These are phyloP conservation scores for Buceros bicornis DNA, from an alignment of 2,797 vertebrate species.

Conservation along the genomic window DNA sequence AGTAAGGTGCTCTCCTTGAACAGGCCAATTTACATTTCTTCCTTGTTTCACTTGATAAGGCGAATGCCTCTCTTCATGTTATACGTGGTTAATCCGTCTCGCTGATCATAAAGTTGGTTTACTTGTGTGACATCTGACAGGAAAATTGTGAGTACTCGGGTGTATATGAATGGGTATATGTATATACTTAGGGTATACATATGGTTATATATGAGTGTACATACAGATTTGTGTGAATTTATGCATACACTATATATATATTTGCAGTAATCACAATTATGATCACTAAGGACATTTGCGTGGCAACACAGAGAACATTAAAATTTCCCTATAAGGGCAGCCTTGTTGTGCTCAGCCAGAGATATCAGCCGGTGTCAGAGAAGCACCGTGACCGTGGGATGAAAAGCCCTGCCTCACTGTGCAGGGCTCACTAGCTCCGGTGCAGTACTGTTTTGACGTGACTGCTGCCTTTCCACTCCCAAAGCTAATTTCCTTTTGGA, in stretches of 20 bases:
- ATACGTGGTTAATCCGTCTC: background rate
- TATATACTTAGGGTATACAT: background rate
- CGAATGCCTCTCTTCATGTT: background rate
- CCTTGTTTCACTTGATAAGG: background rate
- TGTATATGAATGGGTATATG: background rate
- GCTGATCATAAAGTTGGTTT: background rate
- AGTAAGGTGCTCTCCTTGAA: background rate
- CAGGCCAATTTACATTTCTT: background rate
- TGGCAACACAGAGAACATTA: background rate
- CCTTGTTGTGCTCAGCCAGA: background rate
- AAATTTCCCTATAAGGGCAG: background rate
- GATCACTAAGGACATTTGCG: background rate
- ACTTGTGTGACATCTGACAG: background rate
- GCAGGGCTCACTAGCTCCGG: background rate
- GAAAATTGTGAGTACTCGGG: rapidly evolving
- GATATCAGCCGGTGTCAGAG: background rate
- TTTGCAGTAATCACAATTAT: background rate
- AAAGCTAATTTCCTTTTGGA: background rate
- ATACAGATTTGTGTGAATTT: background rate
- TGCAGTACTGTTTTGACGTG: background rate
- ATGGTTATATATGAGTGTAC: background rate
- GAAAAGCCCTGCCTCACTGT: background rate
- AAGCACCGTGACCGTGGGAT: background rate
- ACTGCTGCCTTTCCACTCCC: background rate
- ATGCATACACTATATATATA: background rate